phyloP scores from a whole-genome alignment of 1,140 invertebrate genomes.

The Zeugodacus cucurbitae region DNA sequence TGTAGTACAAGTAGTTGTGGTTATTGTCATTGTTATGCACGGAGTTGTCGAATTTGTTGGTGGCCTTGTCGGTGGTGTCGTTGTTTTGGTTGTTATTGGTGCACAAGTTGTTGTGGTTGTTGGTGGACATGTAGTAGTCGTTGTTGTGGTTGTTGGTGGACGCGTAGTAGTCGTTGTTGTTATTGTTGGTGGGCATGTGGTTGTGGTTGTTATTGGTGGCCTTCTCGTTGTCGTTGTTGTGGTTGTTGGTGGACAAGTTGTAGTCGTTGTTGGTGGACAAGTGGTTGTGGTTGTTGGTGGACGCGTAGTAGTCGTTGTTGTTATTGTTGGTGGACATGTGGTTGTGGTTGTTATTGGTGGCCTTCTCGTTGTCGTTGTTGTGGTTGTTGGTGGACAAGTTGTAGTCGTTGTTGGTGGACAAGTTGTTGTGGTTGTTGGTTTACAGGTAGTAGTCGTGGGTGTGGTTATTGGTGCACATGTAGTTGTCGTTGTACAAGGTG shows the following conservation, averaged over 20 bases:
- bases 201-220: background rate
- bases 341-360: background rate
- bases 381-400: background rate
- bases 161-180: background rate
- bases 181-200: background rate
- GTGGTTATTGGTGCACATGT: background rate
- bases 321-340: background rate
- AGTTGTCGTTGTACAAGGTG: conserved; percentile 9
- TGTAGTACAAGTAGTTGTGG: background rate
- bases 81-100: conserved; percentile 43
- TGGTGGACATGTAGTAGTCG: background rate
- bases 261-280: background rate
- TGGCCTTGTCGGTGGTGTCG: background rate
- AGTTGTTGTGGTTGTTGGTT: background rate
- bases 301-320: background rate
- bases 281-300: background rate
- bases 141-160: background rate
- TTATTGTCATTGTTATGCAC: background rate
- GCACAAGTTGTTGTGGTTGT: conserved; percentile 31
- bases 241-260: background rate
- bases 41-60: background rate
- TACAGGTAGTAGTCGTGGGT: background rate
- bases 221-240: background rate
- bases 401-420: background rate
- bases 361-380: background rate